These are phyloP conservation scores for Acanthochromis polyacanthus DNA, from an alignment of 2,113 vertebrate species.

Conservation along the genomic window DNA sequence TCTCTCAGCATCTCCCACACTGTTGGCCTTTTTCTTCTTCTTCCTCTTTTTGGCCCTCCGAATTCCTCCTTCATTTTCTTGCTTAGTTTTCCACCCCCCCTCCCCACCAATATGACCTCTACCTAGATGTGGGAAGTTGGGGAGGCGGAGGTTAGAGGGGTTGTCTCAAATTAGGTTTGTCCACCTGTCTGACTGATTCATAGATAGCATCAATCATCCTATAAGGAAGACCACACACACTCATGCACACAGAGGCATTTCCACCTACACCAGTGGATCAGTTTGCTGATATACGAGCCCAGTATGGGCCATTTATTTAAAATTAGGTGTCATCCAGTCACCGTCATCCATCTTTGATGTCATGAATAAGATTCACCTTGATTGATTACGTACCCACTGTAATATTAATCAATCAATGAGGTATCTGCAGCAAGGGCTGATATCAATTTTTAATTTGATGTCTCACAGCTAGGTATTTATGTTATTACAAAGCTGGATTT, in stretches of 20 bases:
- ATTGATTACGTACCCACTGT: conserved; percentile 25
- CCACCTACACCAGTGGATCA: conserved; percentile 35
- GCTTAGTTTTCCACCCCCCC: not conserved
- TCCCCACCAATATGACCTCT: conserved; percentile 9
- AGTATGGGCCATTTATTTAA: conserved; percentile 45
- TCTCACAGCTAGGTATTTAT: not conserved
- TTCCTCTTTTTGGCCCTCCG: not conserved
- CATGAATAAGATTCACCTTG: conserved; percentile 34
- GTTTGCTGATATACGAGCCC: conserved; percentile 43
- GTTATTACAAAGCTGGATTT: not conserved
- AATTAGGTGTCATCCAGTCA: conserved; percentile 43
- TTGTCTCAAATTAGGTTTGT: conserved; percentile 53
- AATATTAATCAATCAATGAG: conserved; percentile 12
- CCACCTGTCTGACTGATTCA: conserved; percentile 50
- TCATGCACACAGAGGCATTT: conserved; percentile 17
- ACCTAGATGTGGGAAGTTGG: conserved; percentile 35
- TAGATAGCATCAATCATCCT: conserved; percentile 54
- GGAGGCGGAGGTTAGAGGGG: conserved; percentile 24
- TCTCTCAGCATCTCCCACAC: conserved; percentile 19
- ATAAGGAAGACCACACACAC: conserved; percentile 41
- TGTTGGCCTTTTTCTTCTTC: not conserved
- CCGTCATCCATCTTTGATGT: conserved; percentile 29
- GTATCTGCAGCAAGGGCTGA: not conserved
- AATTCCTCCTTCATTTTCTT: conserved; percentile 1
- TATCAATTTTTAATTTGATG: conserved; percentile 6